Conservation (phyloP, 2,888 invertebrate species). For the Andrena praecox region DNA sequence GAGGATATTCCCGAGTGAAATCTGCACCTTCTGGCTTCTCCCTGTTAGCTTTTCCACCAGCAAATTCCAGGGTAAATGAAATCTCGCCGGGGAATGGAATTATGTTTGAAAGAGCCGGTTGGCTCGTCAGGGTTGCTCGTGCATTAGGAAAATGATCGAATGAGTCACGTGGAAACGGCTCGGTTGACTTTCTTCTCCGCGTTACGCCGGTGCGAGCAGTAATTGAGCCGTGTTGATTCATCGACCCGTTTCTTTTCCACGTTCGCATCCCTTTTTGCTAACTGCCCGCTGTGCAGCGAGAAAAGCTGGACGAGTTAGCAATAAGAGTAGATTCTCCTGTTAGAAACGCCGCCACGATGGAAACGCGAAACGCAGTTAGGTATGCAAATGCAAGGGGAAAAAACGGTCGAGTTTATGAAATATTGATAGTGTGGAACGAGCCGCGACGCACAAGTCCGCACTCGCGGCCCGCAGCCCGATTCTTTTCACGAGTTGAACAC, state of each 20-base stretch:
- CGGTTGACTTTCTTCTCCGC: not conserved
- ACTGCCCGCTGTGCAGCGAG: not conserved
- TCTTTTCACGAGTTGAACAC: not conserved
- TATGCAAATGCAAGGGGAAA: constrained; percentile 29
- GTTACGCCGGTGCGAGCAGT: not conserved
- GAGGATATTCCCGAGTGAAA: not conserved
- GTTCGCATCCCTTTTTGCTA: not conserved
- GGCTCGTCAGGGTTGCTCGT: not conserved
- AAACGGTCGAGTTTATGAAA: constrained; percentile 17
- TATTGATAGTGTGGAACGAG: constrained; percentile 23
- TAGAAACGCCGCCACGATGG: not conserved
- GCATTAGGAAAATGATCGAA: not conserved
- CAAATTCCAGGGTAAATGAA: not conserved
- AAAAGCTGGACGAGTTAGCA: not conserved
- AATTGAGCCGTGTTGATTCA: not conserved
- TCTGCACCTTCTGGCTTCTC: not conserved
- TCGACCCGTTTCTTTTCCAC: not conserved
- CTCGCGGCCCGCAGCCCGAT: not conserved
- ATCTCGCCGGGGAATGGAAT: constrained; percentile 14
- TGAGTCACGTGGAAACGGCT: not conserved
- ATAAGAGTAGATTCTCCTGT: not conserved
- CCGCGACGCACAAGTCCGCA: not conserved
- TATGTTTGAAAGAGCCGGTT: constrained; percentile 13
- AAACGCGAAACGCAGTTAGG: constrained; percentile 1
- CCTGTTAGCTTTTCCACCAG: not conserved